Base-by-base conservation (phyloP, 2,888 invertebrate genomes). In the Tyria jacobaeae region DNA sequence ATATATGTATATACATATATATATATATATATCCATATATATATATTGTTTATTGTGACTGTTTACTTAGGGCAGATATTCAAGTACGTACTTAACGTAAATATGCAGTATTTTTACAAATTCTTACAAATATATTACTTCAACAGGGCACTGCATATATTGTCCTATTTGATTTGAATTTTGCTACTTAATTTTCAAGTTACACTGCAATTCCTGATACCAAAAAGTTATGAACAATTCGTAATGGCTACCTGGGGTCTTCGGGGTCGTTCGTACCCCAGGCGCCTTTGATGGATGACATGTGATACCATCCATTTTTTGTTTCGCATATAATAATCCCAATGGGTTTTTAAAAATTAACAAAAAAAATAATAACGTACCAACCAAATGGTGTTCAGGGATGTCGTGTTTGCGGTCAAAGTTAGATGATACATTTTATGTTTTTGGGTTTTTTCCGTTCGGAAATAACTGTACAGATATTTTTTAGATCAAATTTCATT, bases 261-360 rank as follows among this genome's bases (percentile, higher is more conserved):
- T 31, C n/a, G 21, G 35, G 56, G 47, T 6, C 12, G n/a, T 12
- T 35, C 12, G 37, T 24, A 50, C 49, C 60, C 53, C 47, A 39
- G 39, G 64, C 64, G 64, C 64, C 64, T 47, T 48, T 62, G 62
- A 62, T 62, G 51, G 41, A 64, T 50, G 64, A 58, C 34, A 50
- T 48, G 14, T 41, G 60, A 57, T 54, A 53, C n/a, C 34, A 60
- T 64, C 61, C 50, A 61, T 73, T 64, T 66, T 61, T 2, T 1
- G 59, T 57, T 58, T 72, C 65, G 47, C 44, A 73, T 73, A 60
- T 68, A 57, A 59, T 68, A 69, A 71, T 60, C 60, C 64, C 34
- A 15, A 37, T 57, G 27, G 27, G 10, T 15, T 59, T 60, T 64
- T 47, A 44, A 27, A 25, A 53, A 35, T 52, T 47, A 44, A 52